Evolutionary conservation across 2,113 vertebrate genomes (phyloP).

Genomic region (Antechinus flavipes): DNA sequence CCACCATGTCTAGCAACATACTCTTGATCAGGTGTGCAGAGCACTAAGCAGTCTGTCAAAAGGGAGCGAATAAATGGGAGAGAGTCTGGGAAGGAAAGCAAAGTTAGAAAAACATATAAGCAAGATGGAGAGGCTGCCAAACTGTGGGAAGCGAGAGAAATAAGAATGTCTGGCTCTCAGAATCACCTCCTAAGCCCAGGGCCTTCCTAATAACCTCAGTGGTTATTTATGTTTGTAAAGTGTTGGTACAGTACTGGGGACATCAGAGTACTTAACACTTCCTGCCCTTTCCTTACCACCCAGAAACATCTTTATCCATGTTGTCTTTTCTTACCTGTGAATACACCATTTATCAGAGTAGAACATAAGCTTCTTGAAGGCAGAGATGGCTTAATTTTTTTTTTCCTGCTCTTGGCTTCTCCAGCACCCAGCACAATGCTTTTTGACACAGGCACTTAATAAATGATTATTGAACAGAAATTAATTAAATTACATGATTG

Average conservation of each 20-base stretch:
- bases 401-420: background rate
- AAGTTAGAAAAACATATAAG: background rate
- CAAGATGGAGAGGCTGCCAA: conserved; percentile 38
- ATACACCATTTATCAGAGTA: background rate
- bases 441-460: background rate
- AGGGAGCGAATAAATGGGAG: background rate
- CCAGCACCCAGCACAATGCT: background rate
- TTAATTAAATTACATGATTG: background rate
- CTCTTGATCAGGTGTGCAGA: conserved; percentile 39
- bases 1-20: conserved; percentile 40
- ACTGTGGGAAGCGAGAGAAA: rapidly evolving
- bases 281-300: background rate
- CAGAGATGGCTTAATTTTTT: background rate
- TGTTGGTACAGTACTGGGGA: background rate
- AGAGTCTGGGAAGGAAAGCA: background rate
- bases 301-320: background rate
- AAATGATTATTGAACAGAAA: background rate
- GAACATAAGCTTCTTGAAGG: background rate
- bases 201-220: background rate
- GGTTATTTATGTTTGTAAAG: background rate
- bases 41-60: conserved; percentile 32
- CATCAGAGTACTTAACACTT: background rate
- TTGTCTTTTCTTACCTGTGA: background rate
- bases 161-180: background rate
- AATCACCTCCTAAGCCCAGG: background rate